Percentiles rank a stretch among this genome's conserved stretches.
phyloP scores from a whole-genome alignment of 2,113 vertebrate genomes.

The Hemibagrus wyckioides region DNA sequence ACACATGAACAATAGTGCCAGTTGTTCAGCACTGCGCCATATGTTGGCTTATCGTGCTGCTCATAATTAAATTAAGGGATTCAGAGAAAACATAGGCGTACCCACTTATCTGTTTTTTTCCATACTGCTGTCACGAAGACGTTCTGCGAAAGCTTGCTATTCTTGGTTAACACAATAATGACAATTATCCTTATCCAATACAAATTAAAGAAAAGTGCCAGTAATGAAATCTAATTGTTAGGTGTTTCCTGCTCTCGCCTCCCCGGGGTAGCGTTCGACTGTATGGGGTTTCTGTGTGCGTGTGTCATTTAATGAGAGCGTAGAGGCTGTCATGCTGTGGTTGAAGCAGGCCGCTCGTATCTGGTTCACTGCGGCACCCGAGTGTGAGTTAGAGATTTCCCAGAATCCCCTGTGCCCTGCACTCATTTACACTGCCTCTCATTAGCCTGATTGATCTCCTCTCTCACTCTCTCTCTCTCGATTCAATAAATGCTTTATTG shows the following conservation, averaged over 20 bases:
- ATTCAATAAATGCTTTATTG: slow-evolving; percentile 16
- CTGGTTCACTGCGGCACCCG: slow-evolving; percentile 38
- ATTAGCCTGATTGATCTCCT: slow-evolving; percentile 46
- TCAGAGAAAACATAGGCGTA: neutral
- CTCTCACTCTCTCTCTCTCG: neutral
- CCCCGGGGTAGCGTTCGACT: neutral
- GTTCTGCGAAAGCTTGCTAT: neutral
- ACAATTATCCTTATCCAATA: slow-evolving; percentile 21
- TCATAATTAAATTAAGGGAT: slow-evolving; percentile 2
- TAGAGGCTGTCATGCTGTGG: neutral
- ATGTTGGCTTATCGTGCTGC: neutral
- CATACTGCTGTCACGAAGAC: neutral
- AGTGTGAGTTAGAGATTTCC: slow-evolving; percentile 35
- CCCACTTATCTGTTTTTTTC: neutral
- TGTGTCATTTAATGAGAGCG: slow-evolving; percentile 3
- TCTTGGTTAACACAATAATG: slow-evolving; percentile 1
- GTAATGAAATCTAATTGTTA: slow-evolving; percentile 37
- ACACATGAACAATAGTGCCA: neutral
- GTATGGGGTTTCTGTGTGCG: slow-evolving; percentile 1
- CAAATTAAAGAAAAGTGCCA: slow-evolving; percentile 23
- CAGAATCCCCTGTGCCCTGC: slow-evolving; percentile 47
- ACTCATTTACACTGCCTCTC: slow-evolving; percentile 50
- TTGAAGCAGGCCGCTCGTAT: slow-evolving; percentile 20
- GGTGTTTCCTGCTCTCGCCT: neutral
- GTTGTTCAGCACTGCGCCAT: neutral